A percentile compares a stretch with the other conserved stretches of the same genome.
phyloP scores from a whole-genome alignment of 2,888 invertebrate genomes.

The Heteropelma amictum region DNA sequence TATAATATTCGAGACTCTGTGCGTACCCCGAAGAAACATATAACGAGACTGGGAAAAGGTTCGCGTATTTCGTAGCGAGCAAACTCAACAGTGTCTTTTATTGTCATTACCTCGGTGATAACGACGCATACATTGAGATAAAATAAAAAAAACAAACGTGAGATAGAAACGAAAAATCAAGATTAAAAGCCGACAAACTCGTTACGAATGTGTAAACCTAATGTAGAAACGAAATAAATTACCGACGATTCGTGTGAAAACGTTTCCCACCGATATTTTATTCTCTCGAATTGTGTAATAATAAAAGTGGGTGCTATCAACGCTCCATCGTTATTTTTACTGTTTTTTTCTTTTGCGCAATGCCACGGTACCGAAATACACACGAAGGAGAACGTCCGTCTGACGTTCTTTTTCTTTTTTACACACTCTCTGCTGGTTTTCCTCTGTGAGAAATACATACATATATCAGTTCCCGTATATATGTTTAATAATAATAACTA shows the following conservation, averaged over 20 bases:
- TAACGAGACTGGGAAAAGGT: slow-evolving; percentile 5
- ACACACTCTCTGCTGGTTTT: neutral
- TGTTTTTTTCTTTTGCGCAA: slow-evolving; percentile 1
- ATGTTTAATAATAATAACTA: no score
- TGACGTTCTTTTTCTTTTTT: neutral
- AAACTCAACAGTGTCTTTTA: neutral
- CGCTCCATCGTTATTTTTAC: neutral
- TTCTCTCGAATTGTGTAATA: slow-evolving; percentile 4
- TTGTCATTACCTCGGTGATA: slow-evolving; percentile 10
- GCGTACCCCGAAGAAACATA: neutral
- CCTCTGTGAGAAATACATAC: neutral
- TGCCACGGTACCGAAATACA: neutral
- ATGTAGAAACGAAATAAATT: neutral
- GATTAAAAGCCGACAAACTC: no score
- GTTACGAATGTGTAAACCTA: no score
- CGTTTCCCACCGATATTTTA: slow-evolving; percentile 15
- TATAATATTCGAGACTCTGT: neutral
- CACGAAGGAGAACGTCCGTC: neutral
- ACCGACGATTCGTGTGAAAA: neutral
- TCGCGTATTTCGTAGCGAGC: neutral
- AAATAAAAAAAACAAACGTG: no score
- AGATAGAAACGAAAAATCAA: no score
- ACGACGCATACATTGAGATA: no score
- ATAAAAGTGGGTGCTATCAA: neutral
- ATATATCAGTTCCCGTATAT: neutral